These are phyloP conservation scores for Cassiopea xamachana DNA, from an alignment of 30 jellyfish, hydroid and myxozoan genomes.

Conservation along the genomic window DNA sequence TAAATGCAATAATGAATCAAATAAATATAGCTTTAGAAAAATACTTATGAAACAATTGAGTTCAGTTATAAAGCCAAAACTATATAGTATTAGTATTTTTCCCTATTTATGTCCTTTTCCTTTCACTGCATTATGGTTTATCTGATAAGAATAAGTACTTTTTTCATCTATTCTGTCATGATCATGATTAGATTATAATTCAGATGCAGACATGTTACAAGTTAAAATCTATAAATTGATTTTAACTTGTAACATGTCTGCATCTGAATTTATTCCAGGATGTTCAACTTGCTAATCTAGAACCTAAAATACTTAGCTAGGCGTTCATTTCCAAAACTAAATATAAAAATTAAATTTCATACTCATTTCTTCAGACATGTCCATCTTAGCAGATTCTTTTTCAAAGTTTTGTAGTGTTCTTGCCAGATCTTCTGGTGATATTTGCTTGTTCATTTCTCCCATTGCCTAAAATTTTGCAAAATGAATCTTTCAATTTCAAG, in stretches of 20 bases:
- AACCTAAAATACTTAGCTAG: not conserved
- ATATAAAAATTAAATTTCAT: not conserved
- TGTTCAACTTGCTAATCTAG: too few species aligned
- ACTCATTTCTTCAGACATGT: conserved; percentile 97
- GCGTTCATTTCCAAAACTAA: not conserved
- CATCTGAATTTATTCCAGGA: not conserved
- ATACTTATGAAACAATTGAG: too few species aligned
- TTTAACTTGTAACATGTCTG: not conserved
- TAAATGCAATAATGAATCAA: not conserved
- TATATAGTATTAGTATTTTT: too few species aligned
- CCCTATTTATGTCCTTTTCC: too few species aligned
- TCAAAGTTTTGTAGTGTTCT: conserved; percentile 91
- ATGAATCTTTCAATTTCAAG: not conserved
- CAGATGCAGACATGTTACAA: not conserved
- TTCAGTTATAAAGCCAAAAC: too few species aligned
- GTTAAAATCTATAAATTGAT: too few species aligned
- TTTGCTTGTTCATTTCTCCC: conserved; percentile 96
- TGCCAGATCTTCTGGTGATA: conserved; percentile 84
- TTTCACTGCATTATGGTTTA: too few species aligned
- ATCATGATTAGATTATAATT: not conserved
- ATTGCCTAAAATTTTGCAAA: conserved; percentile 66
- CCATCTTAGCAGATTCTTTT: conserved; percentile 94
- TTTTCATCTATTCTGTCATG: too few species aligned
- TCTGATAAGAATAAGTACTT: too few species aligned
- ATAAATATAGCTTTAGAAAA: not conserved